Evolutionary conservation across 2,888 invertebrate genomes (phyloP).

Genomic region (Hedychridium roseum): DNA sequence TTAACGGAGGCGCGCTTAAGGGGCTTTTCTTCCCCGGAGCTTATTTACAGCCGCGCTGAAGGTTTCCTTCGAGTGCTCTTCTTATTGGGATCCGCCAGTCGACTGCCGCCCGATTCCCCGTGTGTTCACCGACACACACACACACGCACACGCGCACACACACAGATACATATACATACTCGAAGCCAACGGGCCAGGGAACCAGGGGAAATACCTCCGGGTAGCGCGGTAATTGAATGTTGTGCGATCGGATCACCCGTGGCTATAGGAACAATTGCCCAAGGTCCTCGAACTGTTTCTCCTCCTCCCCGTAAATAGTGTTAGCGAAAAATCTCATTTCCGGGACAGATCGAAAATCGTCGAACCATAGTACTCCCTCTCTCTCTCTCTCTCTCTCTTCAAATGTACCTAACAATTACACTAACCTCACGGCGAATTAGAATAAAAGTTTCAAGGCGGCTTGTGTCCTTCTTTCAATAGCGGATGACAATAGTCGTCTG

Average conservation of each 20-base stretch:
- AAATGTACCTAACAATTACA: too few relatives aligned
- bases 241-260: conserved; percentile 26
- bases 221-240: conserved; percentile 27
- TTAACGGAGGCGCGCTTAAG: background rate
- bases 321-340: too few relatives aligned
- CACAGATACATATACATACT: too few relatives aligned
- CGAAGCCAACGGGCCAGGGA: conserved; percentile 18
- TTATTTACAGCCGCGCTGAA: background rate
- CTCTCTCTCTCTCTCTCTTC: too few relatives aligned
- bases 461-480: too few relatives aligned
- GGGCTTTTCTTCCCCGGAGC: background rate
- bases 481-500: too few relatives aligned
- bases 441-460: too few relatives aligned
- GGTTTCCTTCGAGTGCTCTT: background rate
- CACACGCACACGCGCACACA: background rate
- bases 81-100: conserved; percentile 14
- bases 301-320: too few relatives aligned
- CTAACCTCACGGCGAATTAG: too few relatives aligned
- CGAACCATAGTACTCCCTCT: too few relatives aligned
- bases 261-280: conserved; percentile 22
- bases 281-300: too few relatives aligned
- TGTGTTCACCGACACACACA: background rate
- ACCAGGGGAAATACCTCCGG: conserved; percentile 15
- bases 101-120: conserved; percentile 5
- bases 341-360: too few relatives aligned